Base-by-base conservation (phyloP, 2,888 invertebrate genomes). In the Venusia cambrica region DNA sequence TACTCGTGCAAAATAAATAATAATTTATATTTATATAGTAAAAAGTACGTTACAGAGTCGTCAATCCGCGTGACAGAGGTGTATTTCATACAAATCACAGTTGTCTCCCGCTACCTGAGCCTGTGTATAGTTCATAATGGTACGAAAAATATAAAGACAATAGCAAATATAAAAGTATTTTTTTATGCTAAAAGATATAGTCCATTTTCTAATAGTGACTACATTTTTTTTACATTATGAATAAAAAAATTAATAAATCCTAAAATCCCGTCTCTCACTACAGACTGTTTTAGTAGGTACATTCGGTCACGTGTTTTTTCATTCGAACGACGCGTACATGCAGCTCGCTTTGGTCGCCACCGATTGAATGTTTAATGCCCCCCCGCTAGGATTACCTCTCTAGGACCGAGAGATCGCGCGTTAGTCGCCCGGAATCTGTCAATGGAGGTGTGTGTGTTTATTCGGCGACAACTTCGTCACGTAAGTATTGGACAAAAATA, bases 381-480 rank as follows among this genome's bases (percentile, higher is more conserved):
- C 17, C 19, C 7, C 9, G 22, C 10, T 22, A 2, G 9, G 15
- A 19, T 31, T 11, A 22, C 13, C 4, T 22, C 15, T 22, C 6
- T 19, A 6, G 12, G 31, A 18, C 15, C 22, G n/a, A 14, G 17
- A 25, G 33, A 19, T 10, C 11, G 17, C 22, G 25, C 20, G 8
- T 24, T 14, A 38, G 19, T 17, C 38, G 39, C 33, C 38, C 38
- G 18, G 19, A 24, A 18, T n/a, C 19, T 14, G 32, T 32, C 15
- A 22, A n/a, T 15, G 25, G 27, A 27, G 14, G 27, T 34, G 34
- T 27, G 20, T 20, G 10, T 20, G 20, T 20, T 20, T 20, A 20
- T 10, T 20, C 4, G 10, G 20, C 20, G 9, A 29, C 32, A 13
- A 20, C 33, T 41, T 26, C 20, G 41, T 39, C 39, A 39, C 41